Conservation (phyloP, 2,113 vertebrate species). For the Lipotes vexillifer region DNA sequence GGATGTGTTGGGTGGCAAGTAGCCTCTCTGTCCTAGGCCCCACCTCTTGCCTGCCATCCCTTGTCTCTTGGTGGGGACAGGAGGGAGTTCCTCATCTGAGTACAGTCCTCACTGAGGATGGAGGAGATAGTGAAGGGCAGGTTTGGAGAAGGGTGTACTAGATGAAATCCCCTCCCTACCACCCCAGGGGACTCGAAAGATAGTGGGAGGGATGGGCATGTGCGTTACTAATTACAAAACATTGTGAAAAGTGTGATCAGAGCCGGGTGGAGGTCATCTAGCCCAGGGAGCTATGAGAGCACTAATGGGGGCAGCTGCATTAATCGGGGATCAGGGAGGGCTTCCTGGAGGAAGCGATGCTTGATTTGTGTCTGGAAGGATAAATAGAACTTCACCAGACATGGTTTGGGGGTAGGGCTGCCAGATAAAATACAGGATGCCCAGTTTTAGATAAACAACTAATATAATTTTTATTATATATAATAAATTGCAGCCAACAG, state of each 20-base stretch:
- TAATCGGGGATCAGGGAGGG: not conserved
- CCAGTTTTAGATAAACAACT: not conserved
- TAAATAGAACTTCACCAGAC: not conserved
- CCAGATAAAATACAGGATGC: not conserved
- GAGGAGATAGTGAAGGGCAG: not conserved
- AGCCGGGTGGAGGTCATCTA: not conserved
- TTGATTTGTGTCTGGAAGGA: not conserved
- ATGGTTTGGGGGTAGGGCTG: not conserved
- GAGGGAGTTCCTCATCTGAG: not conserved
- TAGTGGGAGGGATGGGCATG: not conserved
- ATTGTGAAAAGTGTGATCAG: not conserved
- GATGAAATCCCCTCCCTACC: not conserved
- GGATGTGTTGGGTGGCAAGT: not conserved
- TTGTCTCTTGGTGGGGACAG: not conserved
- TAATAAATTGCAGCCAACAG: not conserved
- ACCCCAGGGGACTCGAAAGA: not conserved
- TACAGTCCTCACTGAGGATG: not conserved
- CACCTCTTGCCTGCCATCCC: not conserved
- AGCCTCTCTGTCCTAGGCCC: not conserved
- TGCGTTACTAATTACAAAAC: not conserved
- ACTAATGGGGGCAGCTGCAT: not conserved
- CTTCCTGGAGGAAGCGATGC: not conserved
- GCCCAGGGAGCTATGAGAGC: not conserved
- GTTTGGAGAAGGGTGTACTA: not conserved
- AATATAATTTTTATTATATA: too few species aligned